Evolutionary conservation across 2,797 vertebrate genomes (phyloP).

Genomic region (Paedocypris micromegethes): DNA sequence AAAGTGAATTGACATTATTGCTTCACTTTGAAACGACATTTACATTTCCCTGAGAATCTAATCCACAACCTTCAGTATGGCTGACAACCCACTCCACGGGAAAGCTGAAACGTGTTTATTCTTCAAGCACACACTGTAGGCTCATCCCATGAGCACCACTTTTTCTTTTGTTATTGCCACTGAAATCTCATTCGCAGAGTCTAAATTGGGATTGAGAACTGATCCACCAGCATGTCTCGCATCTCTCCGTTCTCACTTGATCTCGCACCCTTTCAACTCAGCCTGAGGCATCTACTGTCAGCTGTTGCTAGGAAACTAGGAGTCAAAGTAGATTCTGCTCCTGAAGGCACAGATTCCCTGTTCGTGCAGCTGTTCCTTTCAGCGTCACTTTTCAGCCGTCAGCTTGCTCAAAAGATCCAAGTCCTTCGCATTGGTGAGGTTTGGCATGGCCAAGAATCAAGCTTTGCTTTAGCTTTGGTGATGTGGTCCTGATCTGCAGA

Average conservation of each 20-base stretch:
- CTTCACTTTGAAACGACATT: too few relatives aligned
- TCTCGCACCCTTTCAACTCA: slow-evolving; percentile 31
- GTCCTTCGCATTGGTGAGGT: too few relatives aligned
- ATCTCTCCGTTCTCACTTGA: slow-evolving; percentile 48
- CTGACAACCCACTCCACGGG: too few relatives aligned
- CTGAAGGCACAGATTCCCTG: slow-evolving; percentile 19
- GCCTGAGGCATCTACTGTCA: slow-evolving; percentile 23
- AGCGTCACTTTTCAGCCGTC: slow-evolving; percentile 5
- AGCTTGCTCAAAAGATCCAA: slow-evolving; percentile 1
- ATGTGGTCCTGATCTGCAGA: too few relatives aligned
- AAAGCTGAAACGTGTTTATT: too few relatives aligned
- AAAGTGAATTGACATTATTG: too few relatives aligned
- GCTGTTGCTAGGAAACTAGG: slow-evolving; percentile 51
- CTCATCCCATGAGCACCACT: not conserved
- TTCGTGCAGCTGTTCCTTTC: slow-evolving; percentile 21
- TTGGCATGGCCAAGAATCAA: too few relatives aligned
- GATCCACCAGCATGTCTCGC: slow-evolving; percentile 34
- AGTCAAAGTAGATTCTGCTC: slow-evolving; percentile 26
- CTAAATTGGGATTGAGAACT: slow-evolving; percentile 4
- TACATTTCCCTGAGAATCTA: too few relatives aligned
- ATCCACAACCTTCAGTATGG: too few relatives aligned
- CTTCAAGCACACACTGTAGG: not conserved
- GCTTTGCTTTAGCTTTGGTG: too few relatives aligned
- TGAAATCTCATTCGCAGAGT: slow-evolving; percentile 2
- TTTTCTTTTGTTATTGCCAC: not conserved